Conservation (phyloP, 2,113 vertebrate species). For the Lepus europaeus region DNA sequence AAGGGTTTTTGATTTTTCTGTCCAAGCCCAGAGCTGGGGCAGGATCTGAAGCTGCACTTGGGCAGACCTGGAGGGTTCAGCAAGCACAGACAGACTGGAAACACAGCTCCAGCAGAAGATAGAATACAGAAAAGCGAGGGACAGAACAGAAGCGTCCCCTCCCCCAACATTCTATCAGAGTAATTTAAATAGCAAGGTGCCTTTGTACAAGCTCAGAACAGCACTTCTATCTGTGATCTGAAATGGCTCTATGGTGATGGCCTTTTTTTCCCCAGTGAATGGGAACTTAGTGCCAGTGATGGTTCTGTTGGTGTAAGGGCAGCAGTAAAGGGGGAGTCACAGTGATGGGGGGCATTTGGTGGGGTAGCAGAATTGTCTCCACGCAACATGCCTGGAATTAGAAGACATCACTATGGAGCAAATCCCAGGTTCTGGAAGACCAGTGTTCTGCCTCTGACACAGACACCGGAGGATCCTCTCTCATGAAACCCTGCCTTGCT, state of each 20-base stretch:
- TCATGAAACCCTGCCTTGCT: background rate
- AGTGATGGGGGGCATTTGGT: accelerated
- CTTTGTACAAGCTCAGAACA: background rate
- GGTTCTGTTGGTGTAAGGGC: background rate
- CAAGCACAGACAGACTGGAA: background rate
- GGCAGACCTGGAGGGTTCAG: background rate
- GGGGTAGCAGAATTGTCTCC: accelerated
- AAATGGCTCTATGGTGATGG: background rate
- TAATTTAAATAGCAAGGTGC: background rate
- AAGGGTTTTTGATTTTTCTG: slow-evolving; percentile 27
- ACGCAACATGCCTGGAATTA: background rate
- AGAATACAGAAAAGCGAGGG: background rate
- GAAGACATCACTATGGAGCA: background rate
- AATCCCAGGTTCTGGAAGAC: background rate
- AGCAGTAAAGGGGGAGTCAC: background rate
- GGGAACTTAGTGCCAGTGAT: background rate
- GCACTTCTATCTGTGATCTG: background rate
- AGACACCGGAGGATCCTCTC: background rate
- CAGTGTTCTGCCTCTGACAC: background rate
- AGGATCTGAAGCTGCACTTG: background rate
- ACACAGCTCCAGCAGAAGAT: background rate
- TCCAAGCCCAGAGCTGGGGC: slow-evolving; percentile 14
- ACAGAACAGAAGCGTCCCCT: background rate
- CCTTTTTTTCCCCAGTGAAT: background rate
- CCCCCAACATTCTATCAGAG: background rate